These are phyloP conservation scores for Chrysina gloriosa DNA, from an alignment of 2,888 invertebrate genomes.

Conservation along the genomic window DNA sequence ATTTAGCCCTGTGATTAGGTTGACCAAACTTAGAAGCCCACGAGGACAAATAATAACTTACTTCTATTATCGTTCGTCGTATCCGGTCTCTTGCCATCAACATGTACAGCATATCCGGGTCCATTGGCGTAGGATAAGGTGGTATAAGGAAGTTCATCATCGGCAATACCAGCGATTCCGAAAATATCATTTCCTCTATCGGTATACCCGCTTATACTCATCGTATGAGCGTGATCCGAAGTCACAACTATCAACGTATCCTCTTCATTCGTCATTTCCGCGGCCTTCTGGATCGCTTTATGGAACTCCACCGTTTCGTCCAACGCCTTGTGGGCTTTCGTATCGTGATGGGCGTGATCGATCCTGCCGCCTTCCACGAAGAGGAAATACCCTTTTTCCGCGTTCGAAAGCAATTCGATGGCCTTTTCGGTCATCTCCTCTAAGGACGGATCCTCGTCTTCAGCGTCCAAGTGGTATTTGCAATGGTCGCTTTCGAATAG, in stretches of 20 bases:
- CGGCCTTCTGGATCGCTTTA: slow-evolving; percentile 70
- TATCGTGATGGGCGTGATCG: slow-evolving; percentile 82
- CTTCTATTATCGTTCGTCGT: slow-evolving; percentile 64
- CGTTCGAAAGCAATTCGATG: slow-evolving; percentile 73
- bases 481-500: slow-evolving; percentile 58
- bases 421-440: slow-evolving; percentile 80
- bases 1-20: no score
- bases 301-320: slow-evolving; percentile 84
- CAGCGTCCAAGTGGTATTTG: slow-evolving; percentile 75
- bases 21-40: no score
- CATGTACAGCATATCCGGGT: slow-evolving; percentile 69
- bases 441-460: slow-evolving; percentile 72
- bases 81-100: slow-evolving; percentile 64
- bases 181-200: slow-evolving; percentile 71
- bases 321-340: slow-evolving; percentile 74
- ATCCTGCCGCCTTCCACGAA: slow-evolving; percentile 84
- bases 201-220: slow-evolving; percentile 82
- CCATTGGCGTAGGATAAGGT: slow-evolving; percentile 82
- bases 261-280: slow-evolving; percentile 68
- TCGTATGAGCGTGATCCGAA: slow-evolving; percentile 82
- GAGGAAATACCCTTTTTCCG: slow-evolving; percentile 77
- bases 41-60: no score
- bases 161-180: slow-evolving; percentile 66
- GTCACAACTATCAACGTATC: slow-evolving; percentile 86
- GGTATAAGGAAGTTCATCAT: slow-evolving; percentile 72